These are phyloP conservation scores for Riparia riparia DNA, from an alignment of 2,113 vertebrate species.

Conservation along the genomic window DNA sequence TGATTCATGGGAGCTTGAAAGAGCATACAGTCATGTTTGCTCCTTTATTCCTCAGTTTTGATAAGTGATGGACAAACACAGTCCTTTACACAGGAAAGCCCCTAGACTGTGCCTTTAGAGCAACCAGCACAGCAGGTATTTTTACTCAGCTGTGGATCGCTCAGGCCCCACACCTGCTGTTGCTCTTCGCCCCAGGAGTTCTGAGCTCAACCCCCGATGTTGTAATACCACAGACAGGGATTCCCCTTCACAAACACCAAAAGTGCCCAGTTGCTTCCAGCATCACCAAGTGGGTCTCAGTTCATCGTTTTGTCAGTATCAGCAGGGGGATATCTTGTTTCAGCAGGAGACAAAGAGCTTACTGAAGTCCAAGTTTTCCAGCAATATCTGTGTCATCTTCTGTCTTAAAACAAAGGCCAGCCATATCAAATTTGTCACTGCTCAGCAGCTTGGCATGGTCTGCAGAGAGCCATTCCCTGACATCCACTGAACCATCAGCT, in stretches of 20 bases:
- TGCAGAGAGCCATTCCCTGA: background rate
- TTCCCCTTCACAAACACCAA: rapidly evolving
- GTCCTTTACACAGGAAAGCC: background rate
- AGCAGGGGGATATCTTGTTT: background rate
- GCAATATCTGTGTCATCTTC: background rate
- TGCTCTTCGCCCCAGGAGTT: background rate
- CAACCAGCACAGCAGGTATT: background rate
- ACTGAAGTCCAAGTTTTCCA: background rate
- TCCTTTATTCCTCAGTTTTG: background rate
- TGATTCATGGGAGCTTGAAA: background rate
- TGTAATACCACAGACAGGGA: background rate
- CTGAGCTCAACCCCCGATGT: background rate
- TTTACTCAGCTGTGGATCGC: background rate
- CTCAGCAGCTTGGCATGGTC: background rate
- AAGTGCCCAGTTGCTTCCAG: background rate
- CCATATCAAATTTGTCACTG: background rate
- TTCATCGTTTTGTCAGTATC: background rate
- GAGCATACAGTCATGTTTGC: background rate
- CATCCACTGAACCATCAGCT: background rate
- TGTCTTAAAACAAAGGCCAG: background rate
- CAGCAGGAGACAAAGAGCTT: background rate
- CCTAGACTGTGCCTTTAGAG: background rate
- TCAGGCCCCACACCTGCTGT: background rate
- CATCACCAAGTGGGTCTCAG: background rate
- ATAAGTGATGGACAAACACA: background rate